Evolutionary conservation across 2,113 vertebrate species (phyloP), one percentile per base, ranked within the genome.

Genomic region (Dipodomys ordii): DNA sequence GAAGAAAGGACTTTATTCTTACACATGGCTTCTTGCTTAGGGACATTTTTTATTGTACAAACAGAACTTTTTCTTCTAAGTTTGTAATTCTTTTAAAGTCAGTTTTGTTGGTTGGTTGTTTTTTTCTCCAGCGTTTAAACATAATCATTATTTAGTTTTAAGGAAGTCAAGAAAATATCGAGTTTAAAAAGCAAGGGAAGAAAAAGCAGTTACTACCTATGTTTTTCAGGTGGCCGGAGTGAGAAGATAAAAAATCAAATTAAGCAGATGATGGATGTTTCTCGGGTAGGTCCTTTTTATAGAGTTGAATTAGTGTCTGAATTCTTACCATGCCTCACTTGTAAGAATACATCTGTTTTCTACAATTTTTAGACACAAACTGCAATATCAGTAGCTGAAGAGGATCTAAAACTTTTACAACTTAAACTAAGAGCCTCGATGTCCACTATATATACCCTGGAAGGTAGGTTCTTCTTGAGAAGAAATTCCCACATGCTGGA

Each of bases 251-350:
- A 98, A 96, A 96, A 93, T 94, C 98, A 98, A 68, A 99, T 99
- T 83, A 99, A 99, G 96, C 99, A 99, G 97, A 99, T 99, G 99
- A 99, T 99, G 99, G 99, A 99, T 86, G 97, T 99, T 77, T 99
- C 99, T 69, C 98, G 99, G 99, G 99, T 99, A 98, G 92, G 94
- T 77, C 46, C 81, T 27, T 90, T 82, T 67, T n/a, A 8, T 74
- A 28, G 95, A 86, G 72, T 53, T 32, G 68, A 4, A 0, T 13
- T 39, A 92, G 69, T 79, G 19, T 27, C 60, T 30, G 76, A 80
- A 60, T 84, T 30, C 32, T 96, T 86, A 28, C 60, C n/a, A 12
- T 49, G 39, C 18, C 73, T 94, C 12, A 4, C n/a, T 94, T 64
- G 3, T 62, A 94, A 92, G 96, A 87, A 12, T 57, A 22, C 18